These are phyloP conservation scores for Ochropleura plecta DNA, from an alignment of 2,888 invertebrate genomes.

Conservation along the genomic window DNA sequence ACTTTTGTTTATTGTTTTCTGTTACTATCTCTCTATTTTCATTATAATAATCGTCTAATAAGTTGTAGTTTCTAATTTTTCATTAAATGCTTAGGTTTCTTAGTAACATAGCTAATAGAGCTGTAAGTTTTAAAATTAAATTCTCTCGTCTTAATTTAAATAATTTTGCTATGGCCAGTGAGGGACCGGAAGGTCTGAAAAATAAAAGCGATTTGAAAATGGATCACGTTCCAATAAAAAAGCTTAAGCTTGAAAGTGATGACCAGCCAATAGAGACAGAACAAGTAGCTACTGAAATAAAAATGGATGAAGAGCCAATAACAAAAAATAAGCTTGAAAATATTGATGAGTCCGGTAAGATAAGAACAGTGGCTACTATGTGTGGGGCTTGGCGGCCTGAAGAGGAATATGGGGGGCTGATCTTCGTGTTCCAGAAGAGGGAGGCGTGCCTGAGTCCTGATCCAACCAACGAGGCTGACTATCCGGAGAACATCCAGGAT, in stretches of 20 bases:
- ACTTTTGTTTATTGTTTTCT: constrained; percentile 50
- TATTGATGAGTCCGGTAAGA: constrained; percentile 7
- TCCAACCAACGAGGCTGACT: constrained; percentile 82
- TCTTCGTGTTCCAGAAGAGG: constrained; percentile 84
- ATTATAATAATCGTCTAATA: background rate
- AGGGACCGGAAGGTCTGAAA: constrained; percentile 68
- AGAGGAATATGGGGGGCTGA: constrained; percentile 86
- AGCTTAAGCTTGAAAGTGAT: constrained; percentile 64
- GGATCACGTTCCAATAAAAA: constrained; percentile 75
- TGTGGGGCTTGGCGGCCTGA: constrained; percentile 89
- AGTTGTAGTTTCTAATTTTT: constrained; percentile 20
- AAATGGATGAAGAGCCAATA: constrained; percentile 72
- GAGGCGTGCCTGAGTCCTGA: constrained; percentile 84
- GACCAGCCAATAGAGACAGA: background rate
- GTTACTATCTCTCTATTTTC: constrained; percentile 15
- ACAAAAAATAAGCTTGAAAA: constrained; percentile 75
- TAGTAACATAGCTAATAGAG: constrained; percentile 58
- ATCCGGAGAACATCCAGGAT: constrained; percentile 87
- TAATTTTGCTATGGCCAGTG: constrained; percentile 73
- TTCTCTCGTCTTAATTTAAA: constrained; percentile 36
- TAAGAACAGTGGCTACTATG: constrained; percentile 87
- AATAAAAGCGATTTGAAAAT: constrained; percentile 56
- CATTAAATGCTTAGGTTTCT: constrained; percentile 69
- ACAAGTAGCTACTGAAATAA: constrained; percentile 63
- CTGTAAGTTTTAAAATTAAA: constrained; percentile 52